Percentiles rank a stretch among this genome's conserved stretches.
Evolutionary conservation across 1,140 invertebrate species (phyloP).

Genomic region (Lamellibrachia luymesi): DNA sequence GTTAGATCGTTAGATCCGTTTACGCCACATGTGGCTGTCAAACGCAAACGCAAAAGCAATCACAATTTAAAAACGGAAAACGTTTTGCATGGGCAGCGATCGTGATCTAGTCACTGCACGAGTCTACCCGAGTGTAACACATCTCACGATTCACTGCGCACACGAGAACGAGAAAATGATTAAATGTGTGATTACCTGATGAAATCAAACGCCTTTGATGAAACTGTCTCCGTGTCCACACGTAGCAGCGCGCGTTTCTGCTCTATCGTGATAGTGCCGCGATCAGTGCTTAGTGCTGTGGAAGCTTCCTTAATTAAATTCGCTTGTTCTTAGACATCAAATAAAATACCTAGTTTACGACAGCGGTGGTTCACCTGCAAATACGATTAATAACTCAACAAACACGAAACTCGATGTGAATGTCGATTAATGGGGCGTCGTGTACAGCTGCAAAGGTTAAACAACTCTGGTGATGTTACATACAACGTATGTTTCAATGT

Average conservation of each 20-base stretch:
- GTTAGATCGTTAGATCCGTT: not conserved
- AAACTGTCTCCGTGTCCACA: not conserved
- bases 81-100: not conserved
- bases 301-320: constrained; percentile 2
- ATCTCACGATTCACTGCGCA: not conserved
- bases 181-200: constrained; percentile 1
- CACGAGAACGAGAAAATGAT: not conserved
- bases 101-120: not conserved
- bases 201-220: constrained; percentile 4
- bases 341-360: not conserved
- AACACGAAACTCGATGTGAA: not conserved
- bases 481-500: not conserved
- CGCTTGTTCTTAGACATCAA: not conserved
- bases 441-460: not conserved
- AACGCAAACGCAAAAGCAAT: not conserved
- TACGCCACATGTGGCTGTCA: not conserved
- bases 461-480: not conserved
- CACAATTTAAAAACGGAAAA: not conserved
- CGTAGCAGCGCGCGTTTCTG: not conserved
- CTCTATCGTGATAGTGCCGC: not conserved
- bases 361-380: not conserved
- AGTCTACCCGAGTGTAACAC: not conserved
- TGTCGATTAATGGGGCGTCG: not conserved
- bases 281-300: not conserved
- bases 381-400: not conserved